Conservation (phyloP, 1,140 invertebrate genomes). For the Aethina tumida region DNA sequence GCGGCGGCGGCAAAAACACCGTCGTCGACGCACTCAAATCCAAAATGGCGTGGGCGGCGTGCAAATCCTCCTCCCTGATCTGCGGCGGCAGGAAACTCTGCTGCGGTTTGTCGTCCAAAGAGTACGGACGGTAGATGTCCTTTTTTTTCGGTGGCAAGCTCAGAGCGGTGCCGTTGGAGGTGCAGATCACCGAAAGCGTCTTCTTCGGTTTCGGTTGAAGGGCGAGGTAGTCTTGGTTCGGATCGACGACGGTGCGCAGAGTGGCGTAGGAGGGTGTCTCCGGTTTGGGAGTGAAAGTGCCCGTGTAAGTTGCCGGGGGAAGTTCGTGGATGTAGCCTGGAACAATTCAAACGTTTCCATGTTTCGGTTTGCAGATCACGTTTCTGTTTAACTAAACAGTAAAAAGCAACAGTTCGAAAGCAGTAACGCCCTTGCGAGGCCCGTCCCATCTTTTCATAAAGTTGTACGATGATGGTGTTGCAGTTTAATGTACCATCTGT, state of each 20-base stretch:
- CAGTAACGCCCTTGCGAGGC: too few species aligned
- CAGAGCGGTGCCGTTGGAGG: constrained; percentile 67
- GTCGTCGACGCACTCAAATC: constrained; percentile 77
- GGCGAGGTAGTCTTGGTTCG: constrained; percentile 32
- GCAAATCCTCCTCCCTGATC: constrained; percentile 65
- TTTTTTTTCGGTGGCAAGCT: constrained; percentile 79
- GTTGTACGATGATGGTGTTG: too few species aligned
- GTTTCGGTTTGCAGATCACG: too few species aligned
- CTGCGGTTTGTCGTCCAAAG: constrained; percentile 52
- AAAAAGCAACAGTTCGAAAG: too few species aligned
- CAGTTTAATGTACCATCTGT: too few species aligned
- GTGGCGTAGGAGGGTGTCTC: constrained; percentile 51
- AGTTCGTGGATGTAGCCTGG: constrained; percentile 41
- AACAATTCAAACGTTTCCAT: too few species aligned
- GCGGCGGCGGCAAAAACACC: constrained; percentile 43
- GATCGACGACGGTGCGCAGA: constrained; percentile 46
- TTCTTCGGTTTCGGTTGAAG: constrained; percentile 44
- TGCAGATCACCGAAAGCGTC: constrained; percentile 69
- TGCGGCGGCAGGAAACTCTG: constrained; percentile 29
- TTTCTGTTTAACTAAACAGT: too few species aligned
- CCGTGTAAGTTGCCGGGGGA: constrained; percentile 31
- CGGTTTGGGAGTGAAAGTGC: constrained; percentile 31
- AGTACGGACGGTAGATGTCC: constrained; percentile 78
- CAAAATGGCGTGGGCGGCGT: constrained; percentile 76
- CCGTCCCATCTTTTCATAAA: too few species aligned